Evolutionary conservation across 1,140 invertebrate species (phyloP).

Genomic region (Scaptomyza graminum): DNA sequence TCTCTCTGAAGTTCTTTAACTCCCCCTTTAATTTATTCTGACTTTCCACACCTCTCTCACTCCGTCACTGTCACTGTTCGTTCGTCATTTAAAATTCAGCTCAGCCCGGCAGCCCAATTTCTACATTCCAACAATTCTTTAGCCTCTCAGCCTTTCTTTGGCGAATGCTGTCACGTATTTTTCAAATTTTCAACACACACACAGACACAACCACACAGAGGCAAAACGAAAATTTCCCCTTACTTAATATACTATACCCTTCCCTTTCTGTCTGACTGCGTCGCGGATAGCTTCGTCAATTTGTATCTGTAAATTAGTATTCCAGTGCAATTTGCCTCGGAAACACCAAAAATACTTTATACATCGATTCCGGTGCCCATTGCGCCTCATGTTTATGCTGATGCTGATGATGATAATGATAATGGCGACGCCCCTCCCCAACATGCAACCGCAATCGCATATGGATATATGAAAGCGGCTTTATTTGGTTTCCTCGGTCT

Average conservation of each 20-base stretch:
- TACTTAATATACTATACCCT: background rate
- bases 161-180: conserved; percentile 78
- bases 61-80: conserved; percentile 2
- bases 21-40: background rate
- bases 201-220: conserved; percentile 23
- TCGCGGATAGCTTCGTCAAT: conserved; percentile 65
- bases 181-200: conserved; percentile 73
- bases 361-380: conserved; percentile 51
- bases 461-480: conserved; percentile 32
- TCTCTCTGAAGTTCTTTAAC: conserved; percentile 17
- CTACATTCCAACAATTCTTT: conserved; percentile 76
- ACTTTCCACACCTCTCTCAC: background rate
- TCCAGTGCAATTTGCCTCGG: conserved; percentile 75
- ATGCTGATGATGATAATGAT: conserved; percentile 19
- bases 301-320: conserved; percentile 82
- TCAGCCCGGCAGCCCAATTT: conserved; percentile 70
- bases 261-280: conserved; percentile 46
- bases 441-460: conserved; percentile 32
- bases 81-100: conserved; percentile 74
- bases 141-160: conserved; percentile 53
- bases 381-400: conserved; percentile 8
- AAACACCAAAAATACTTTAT: conserved; percentile 59
- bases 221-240: conserved; percentile 49
- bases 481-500: conserved; percentile 3
- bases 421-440: conserved; percentile 8